Base-by-base conservation (phyloP, 2,113 vertebrate genomes). In the Macroglossus sobrinus region DNA sequence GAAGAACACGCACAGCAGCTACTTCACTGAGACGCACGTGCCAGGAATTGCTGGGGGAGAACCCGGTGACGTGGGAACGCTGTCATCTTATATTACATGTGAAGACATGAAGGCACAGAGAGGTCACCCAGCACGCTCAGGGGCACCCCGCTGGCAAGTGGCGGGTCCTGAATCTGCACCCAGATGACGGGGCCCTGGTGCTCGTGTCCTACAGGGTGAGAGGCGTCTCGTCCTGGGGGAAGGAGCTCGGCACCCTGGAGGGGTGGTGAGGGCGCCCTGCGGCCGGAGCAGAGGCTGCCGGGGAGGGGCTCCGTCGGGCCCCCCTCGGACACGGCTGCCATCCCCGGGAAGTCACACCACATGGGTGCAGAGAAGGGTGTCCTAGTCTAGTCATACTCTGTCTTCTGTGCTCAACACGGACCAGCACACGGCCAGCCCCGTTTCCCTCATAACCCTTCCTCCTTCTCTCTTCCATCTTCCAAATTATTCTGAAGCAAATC, bases 331-430 rank as follows among this genome's bases (percentile, higher is more conserved):
- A 81, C 53, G 64, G 4, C 43, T 28, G 3, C 3, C 3, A 43
- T 9, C 0, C 7, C 80, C 7, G 18, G 74, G 38, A 43, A 74
- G 15, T 10, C 11, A 11, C 33, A 28, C 38, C n/a, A 4, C 0
- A 5, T 47, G 69, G 10, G 9, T 12, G n/a, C 53, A 18, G 43
- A 12, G 40, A 35, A 4, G 15, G n/a, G 15, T 3, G 7, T 4
- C 1, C 4, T 19, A 13, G 5, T 38, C 12, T 24, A 1, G 7
- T 0, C 1, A n/a, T n/a, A 4, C 8, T 4, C n/a, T 10, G 4
- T 21, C 15, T 2, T 59, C 26, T 5, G 4, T 21, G 33, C 57
- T 19, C 0, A 5, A 9, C 9, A 28, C 3, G 33, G 35, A 6
- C 10, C 2, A 3, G 8, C n/a, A 2, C 33, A 1, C 0, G 7